phyloP scores from a whole-genome alignment of 1,140 invertebrate species.

The Drosophila insularis region DNA sequence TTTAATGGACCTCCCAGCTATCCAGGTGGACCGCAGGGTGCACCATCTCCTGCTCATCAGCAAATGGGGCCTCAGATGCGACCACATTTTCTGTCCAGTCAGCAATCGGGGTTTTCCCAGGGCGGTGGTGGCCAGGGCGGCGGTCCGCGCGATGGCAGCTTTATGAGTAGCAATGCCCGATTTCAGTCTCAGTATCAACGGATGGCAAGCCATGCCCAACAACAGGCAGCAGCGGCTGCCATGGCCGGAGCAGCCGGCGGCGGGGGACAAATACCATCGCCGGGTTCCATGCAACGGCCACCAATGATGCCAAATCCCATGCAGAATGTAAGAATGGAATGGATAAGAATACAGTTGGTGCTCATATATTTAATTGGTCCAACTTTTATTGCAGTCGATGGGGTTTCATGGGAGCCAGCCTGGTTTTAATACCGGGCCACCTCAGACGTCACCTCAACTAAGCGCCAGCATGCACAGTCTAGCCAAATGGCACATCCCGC shows the following conservation, averaged over 20 bases:
- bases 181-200: constrained; percentile 79
- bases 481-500: constrained; percentile 87
- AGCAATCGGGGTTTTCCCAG: constrained; percentile 72
- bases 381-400: constrained; percentile 58
- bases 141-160: constrained; percentile 64
- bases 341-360: not conserved
- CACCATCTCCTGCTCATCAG: constrained; percentile 75
- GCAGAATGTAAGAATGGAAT: constrained; percentile 70
- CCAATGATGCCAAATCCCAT: constrained; percentile 79
- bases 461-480: constrained; percentile 71
- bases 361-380: not conserved
- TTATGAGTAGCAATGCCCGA: constrained; percentile 76
- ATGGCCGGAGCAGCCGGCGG: constrained; percentile 66
- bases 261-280: constrained; percentile 74
- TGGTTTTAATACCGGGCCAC: constrained; percentile 79
- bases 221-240: constrained; percentile 72
- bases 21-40: constrained; percentile 76
- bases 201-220: constrained; percentile 78
- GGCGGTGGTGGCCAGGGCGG: constrained; percentile 74
- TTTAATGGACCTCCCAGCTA: constrained; percentile 80
- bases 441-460: constrained; percentile 70
- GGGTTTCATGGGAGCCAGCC: constrained; percentile 82
- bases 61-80: constrained; percentile 77
- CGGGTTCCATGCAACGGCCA: constrained; percentile 68
- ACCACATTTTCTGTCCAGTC: constrained; percentile 78